Evolutionary conservation across 2,113 vertebrate species (phyloP), one percentile per base, ranked within the genome.

Genomic region (Numenius arquata): DNA sequence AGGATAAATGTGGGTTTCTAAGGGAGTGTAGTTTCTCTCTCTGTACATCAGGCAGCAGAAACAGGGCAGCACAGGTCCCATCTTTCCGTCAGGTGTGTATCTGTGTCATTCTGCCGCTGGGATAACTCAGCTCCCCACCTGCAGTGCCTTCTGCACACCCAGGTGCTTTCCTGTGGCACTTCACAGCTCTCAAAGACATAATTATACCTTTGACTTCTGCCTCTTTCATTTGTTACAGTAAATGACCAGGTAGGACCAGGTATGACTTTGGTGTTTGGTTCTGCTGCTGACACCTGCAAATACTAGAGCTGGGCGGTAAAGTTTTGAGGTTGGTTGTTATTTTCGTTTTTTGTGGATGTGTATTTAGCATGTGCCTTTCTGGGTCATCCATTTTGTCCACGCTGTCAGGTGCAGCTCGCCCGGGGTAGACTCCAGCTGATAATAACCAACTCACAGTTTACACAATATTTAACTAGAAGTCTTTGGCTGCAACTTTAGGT

Each of bases 11-110:
- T 10, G 32, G 14, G 26, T 82, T 43, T 72, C 32, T 12, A n/a
- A 53, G 34, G 36, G 32, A 52, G 25, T 2, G 22, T 15, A 41
- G 30, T 27, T 84, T 14, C 47, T 55, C 10, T 2, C 14, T 3
- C 8, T 12, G 47, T 29, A 20, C 47, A 47, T 2, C 22, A 47
- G 17, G 16, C 26, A 92, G 78, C 48, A 85, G 73, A 62, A 62
- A 34, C 63, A 43, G 40, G 29, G 61, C 63, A 47, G 70, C 0
- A 0, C 30, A 7, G 15, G 30, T 61, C 16, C 36, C 30, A 6
- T 47, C 29, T 19, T 90, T 59, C 52, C 21, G 10, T 56, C 77
- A 68, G 48, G 62, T 0, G 0, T 29, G 9, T 40, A 1, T 40
- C 73, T 3, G 19, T n/a, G 16, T 5, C 27, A 23, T 32, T 67